Percentiles rank a stretch among this genome's conserved stretches.
These are phyloP conservation scores for Saturnia pavonia DNA, from an alignment of 2,888 invertebrate genomes.

Conservation along the genomic window DNA sequence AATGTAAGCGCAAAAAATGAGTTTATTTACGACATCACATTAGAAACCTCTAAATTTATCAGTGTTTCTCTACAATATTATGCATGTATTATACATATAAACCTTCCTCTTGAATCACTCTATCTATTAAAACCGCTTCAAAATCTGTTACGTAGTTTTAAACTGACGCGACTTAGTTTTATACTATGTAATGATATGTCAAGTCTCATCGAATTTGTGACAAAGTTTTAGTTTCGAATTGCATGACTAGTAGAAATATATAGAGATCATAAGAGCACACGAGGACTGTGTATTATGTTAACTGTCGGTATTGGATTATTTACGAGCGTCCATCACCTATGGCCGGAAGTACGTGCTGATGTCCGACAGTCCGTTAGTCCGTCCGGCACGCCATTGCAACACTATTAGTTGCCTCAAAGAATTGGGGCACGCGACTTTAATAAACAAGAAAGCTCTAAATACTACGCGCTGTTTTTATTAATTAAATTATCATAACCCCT, in stretches of 20 bases:
- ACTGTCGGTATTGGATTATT: not conserved
- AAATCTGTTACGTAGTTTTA: too few species aligned
- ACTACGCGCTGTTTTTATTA: not conserved
- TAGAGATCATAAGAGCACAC: not conserved
- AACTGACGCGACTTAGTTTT: too few species aligned
- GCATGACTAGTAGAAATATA: not conserved
- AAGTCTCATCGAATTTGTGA: not conserved
- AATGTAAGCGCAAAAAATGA: too few species aligned
- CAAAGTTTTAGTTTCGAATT: not conserved
- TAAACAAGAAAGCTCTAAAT: not conserved
- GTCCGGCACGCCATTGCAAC: not conserved
- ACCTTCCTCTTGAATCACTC: too few species aligned
- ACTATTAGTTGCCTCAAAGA: not conserved
- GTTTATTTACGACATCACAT: too few species aligned
- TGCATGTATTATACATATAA: too few species aligned
- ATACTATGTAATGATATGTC: too few species aligned
- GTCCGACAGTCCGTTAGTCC: too few species aligned
- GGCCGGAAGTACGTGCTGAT: slow-evolving; percentile 2
- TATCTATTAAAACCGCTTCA: too few species aligned
- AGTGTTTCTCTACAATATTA: too few species aligned
- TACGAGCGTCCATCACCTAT: not conserved
- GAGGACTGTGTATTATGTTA: not conserved
- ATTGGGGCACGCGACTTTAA: slow-evolving; percentile 1
- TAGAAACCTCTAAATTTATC: too few species aligned
- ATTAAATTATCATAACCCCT: not conserved